phyloP scores from a whole-genome alignment of 64 coral and sea anemone species.

The Orbicella faveolata region DNA sequence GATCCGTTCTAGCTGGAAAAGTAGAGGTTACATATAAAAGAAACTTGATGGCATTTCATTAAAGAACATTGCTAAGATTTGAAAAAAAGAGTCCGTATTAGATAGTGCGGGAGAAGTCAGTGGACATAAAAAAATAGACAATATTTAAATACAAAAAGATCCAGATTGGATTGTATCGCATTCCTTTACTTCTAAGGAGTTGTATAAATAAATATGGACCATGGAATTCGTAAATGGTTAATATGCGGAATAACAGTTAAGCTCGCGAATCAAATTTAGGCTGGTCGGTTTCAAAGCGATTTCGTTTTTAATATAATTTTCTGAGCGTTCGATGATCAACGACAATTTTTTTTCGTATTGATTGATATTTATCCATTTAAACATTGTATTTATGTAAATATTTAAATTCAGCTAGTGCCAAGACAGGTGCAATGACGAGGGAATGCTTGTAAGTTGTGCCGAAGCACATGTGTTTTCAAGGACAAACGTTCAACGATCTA shows the following conservation, averaged over 20 bases:
- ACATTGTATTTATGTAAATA: conserved; percentile 23
- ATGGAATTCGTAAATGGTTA: neutral
- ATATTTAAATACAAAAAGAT: neutral
- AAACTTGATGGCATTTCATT: too few relatives aligned
- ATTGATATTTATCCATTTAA: conserved; percentile 27
- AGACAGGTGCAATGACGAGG: neutral
- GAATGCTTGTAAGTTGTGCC: conserved; percentile 22
- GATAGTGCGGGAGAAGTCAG: neutral
- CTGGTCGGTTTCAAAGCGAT: neutral
- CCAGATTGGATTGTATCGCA: neutral
- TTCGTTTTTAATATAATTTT: neutral
- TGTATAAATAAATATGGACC: neutral
- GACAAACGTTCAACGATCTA: neutral
- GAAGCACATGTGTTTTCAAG: neutral
- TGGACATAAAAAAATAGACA: too few relatives aligned
- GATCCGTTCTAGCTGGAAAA: too few relatives aligned
- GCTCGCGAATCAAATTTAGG: neutral
- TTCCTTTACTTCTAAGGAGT: neutral
- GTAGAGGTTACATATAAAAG: too few relatives aligned
- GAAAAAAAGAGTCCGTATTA: too few relatives aligned
- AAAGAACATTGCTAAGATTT: too few relatives aligned
- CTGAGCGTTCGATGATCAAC: neutral
- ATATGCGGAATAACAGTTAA: neutral
- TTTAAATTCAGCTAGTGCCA: conserved; percentile 1
- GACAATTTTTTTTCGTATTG: neutral